phyloP scores from a whole-genome alignment of 2,797 vertebrate genomes.

The Triplophysa yarkandensis region DNA sequence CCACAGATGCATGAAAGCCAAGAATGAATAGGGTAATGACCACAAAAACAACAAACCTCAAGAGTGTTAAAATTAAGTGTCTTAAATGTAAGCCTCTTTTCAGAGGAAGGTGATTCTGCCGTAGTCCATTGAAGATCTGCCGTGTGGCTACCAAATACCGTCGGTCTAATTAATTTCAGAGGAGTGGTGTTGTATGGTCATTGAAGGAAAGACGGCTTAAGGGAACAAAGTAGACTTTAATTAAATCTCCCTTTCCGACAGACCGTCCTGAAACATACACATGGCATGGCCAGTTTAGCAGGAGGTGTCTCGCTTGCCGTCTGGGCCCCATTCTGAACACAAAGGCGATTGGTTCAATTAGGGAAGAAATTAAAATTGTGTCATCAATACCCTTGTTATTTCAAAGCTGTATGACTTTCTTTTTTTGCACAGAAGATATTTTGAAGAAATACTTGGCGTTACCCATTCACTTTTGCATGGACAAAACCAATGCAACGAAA shows the following conservation, averaged over 20 bases:
- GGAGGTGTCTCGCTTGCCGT: slow-evolving; percentile 55
- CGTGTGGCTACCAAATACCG: slow-evolving; percentile 71
- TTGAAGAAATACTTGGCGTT: too few relatives aligned
- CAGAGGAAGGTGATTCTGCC: slow-evolving; percentile 71
- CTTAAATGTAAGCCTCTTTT: slow-evolving; percentile 76
- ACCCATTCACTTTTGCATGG: too few relatives aligned
- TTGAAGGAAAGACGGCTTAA: slow-evolving; percentile 71
- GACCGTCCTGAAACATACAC: slow-evolving; percentile 68
- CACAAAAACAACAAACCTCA: slow-evolving; percentile 86
- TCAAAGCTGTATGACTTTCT: too few relatives aligned
- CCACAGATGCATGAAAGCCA: slow-evolving; percentile 82
- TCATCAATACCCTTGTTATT: too few relatives aligned
- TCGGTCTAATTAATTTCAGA: slow-evolving; percentile 80
- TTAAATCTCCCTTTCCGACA: slow-evolving; percentile 77
- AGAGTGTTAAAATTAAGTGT: slow-evolving; percentile 84
- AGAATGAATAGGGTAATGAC: slow-evolving; percentile 76
- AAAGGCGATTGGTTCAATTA: not conserved
- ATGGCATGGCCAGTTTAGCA: slow-evolving; percentile 68
- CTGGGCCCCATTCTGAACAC: slow-evolving; percentile 33
- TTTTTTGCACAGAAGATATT: too few relatives aligned
- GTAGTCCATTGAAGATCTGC: slow-evolving; percentile 74
- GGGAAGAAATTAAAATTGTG: too few relatives aligned
- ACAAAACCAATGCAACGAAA: too few relatives aligned
- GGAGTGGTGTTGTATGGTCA: slow-evolving; percentile 75
- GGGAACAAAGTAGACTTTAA: slow-evolving; percentile 79